Evolutionary conservation across 2,113 vertebrate species (phyloP), one percentile per base, ranked within the genome.

Genomic region (Procavia capensis): DNA sequence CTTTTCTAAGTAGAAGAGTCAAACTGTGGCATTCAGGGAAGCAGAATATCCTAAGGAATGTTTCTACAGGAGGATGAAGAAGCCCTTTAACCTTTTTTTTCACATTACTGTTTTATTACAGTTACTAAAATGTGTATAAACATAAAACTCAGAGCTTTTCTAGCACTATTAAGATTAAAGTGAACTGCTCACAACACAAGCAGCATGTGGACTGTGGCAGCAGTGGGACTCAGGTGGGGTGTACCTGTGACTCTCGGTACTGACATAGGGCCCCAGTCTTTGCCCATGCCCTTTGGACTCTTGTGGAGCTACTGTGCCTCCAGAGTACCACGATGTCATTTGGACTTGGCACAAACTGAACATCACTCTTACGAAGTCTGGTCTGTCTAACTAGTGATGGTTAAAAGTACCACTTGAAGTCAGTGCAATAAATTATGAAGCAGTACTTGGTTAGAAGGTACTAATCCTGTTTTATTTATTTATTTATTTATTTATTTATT

Each of bases 371-470:
- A 70, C 0, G 16, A 95, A 86, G 36, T 84, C 87, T 75, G 2
- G 74, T 96, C 61, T 92, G 72, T 86, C n/a, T 87, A 79, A 57
- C 43, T 87, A 57, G 47, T 93, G 43, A 92, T 22, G 75, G 20
- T 83, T 83, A 75, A 54, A 29, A 50, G 64, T 66, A 90, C 54
- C 50, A 81, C 36, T 36, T 9, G 22, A 45, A 94, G 11, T 79
- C 41, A 89, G 11, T 45, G 27, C 11, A 7, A 16, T 92, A 47
- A 83, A 70, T 91, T 93, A 79, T 91, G 85, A 54, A 91, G 34
- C 64, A 90, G 47, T 63, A 84, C 47, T 75, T 81, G 25, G 31
- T 64, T 59, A 76, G 59, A 92, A 85, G 43, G 66, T 78, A 24
- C 43, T 89, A 74, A 87, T 74, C n/a, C 31, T 57, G 11, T 16